These are phyloP conservation scores for Tokudaia tokunoshimensis DNA, from an alignment of 2,797 vertebrate genomes.

Conservation along the genomic window DNA sequence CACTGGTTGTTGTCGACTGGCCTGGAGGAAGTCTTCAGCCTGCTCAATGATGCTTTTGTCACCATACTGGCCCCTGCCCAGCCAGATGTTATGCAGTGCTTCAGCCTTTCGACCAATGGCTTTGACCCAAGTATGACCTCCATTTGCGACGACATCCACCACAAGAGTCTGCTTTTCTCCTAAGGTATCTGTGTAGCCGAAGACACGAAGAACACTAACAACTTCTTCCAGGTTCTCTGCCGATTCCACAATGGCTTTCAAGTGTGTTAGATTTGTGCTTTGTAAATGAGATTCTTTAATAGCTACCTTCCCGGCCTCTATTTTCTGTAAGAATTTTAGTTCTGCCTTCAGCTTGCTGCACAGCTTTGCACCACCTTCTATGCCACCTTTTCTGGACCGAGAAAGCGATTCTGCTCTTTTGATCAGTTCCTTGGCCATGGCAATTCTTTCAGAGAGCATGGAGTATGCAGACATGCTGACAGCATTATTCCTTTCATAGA, in stretches of 20 bases:
- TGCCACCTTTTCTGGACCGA: conserved; percentile 88
- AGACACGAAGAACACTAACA: conserved; percentile 94
- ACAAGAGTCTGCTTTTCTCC: conserved; percentile 92
- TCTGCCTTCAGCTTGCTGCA: conserved; percentile 95
- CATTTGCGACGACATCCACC: conserved; percentile 96
- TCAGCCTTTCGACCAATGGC: conserved; percentile 97
- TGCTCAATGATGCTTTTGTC: conserved; percentile 95
- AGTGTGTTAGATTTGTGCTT: conserved; percentile 97
- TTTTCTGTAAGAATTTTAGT: conserved; percentile 94
- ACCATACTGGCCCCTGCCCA: conserved; percentile 97
- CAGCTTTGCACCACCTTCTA: conserved; percentile 95
- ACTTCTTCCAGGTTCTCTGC: conserved; percentile 94
- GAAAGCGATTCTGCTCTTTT: conserved; percentile 92
- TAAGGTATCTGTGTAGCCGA: conserved; percentile 90
- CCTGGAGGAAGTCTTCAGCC: conserved; percentile 94
- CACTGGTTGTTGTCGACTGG: conserved; percentile 94
- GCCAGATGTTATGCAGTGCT: conserved; percentile 97
- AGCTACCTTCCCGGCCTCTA: conserved; percentile 92
- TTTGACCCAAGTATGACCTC: conserved; percentile 97
- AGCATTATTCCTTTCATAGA: conserved; percentile 90
- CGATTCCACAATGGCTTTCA: conserved; percentile 94
- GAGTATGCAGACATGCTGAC: conserved; percentile 92
- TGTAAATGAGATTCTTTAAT: conserved; percentile 96
- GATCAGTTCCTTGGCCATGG: conserved; percentile 92
- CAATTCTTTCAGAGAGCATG: conserved; percentile 92